A percentile compares a stretch with the other conserved stretches of the same genome.
phyloP scores from a whole-genome alignment of 2,113 vertebrate genomes.

The Acanthochromis polyacanthus region DNA sequence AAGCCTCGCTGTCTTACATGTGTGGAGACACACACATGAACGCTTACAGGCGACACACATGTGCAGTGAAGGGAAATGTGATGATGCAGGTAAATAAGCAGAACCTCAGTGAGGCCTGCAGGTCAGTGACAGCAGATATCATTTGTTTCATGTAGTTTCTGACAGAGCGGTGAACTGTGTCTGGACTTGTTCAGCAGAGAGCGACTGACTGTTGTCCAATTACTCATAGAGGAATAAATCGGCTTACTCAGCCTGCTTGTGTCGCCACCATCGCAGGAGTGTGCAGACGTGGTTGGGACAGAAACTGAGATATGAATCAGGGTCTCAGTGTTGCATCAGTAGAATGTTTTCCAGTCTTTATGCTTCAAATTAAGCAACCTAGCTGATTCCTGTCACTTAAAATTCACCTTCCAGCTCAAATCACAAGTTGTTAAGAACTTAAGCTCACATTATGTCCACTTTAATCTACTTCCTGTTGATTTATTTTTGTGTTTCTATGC shows the following conservation, averaged over 20 bases:
- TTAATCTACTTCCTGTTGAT: too few relatives aligned
- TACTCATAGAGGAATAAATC: slow-evolving; percentile 63
- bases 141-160: slow-evolving; percentile 30
- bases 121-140: slow-evolving; percentile 22
- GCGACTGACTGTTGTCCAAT: slow-evolving; percentile 55
- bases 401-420: too few relatives aligned
- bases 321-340: not conserved
- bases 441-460: too few relatives aligned
- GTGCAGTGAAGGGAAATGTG: not conserved
- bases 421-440: too few relatives aligned
- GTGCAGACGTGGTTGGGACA: not conserved
- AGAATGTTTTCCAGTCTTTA: too few relatives aligned
- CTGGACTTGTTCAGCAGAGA: slow-evolving; percentile 69
- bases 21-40: slow-evolving; percentile 5
- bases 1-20: not conserved
- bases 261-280: slow-evolving; percentile 13
- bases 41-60: not conserved
- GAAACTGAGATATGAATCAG: slow-evolving; percentile 1
- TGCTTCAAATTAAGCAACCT: too few relatives aligned
- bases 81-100: not conserved
- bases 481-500: too few relatives aligned
- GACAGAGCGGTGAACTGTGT: slow-evolving; percentile 37
- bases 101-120: not conserved
- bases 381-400: too few relatives aligned
- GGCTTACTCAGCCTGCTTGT: slow-evolving; percentile 59